Evolutionary conservation across 2,888 invertebrate genomes (phyloP).

Genomic region (Cosmopolites sordidus): DNA sequence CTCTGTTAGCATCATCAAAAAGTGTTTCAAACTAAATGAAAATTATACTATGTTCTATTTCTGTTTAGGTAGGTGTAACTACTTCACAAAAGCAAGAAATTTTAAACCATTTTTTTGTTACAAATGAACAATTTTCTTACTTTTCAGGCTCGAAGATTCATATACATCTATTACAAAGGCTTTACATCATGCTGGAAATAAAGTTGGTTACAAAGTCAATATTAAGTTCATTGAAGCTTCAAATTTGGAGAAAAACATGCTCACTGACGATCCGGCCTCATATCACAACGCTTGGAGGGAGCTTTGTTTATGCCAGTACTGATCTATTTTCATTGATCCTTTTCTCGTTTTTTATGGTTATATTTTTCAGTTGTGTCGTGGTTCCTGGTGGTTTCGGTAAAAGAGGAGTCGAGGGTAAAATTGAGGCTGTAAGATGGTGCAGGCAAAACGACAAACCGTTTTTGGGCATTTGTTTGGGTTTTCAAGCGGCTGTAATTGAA

Average conservation of each 20-base stretch:
- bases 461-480: conserved; percentile 94
- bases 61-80: no score
- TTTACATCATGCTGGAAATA: conserved; percentile 86
- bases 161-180: conserved; percentile 97
- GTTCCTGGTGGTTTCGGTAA: conserved; percentile 98
- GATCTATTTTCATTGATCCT: conserved; percentile 44
- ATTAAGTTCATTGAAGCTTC: conserved; percentile 90
- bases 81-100: no score
- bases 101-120: no score
- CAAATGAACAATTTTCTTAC: no score
- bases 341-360: not conserved
- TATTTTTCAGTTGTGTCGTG: conserved; percentile 75
- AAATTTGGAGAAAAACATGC: conserved; percentile 72
- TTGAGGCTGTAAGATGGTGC: conserved; percentile 90
- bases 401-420: conserved; percentile 94
- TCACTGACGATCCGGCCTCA: conserved; percentile 69
- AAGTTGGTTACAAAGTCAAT: conserved; percentile 77
- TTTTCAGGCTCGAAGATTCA: conserved; percentile 77
- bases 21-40: no score
- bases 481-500: conserved; percentile 96
- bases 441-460: conserved; percentile 85
- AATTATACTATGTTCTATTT: no score
- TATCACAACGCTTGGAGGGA: conserved; percentile 94
- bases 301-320: conserved; percentile 76
- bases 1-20: no score